Conservation (phyloP, 2,113 vertebrate species). For the Perca flavescens region DNA sequence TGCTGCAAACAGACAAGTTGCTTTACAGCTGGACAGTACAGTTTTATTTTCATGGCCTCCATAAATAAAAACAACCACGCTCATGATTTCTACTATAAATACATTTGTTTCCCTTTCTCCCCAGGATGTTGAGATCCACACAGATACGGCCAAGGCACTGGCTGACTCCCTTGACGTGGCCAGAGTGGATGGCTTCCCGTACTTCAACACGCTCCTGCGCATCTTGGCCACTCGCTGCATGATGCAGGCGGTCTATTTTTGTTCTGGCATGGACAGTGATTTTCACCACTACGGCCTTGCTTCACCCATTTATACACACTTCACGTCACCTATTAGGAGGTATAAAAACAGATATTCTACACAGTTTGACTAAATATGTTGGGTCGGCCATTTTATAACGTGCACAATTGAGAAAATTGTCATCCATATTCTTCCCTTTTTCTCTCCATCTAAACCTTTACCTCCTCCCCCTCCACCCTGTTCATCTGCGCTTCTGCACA, state of each 20-base stretch:
- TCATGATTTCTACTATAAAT: background rate
- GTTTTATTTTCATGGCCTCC: background rate
- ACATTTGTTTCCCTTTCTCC: constrained; percentile 4
- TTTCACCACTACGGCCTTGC: constrained; percentile 98
- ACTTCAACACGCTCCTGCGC: constrained; percentile 94
- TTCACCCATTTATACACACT: constrained; percentile 97
- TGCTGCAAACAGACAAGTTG: background rate
- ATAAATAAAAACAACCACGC: background rate
- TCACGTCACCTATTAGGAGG: constrained; percentile 98
- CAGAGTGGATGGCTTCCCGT: constrained; percentile 86
- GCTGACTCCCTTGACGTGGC: constrained; percentile 94
- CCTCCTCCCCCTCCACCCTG: background rate
- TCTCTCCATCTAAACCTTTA: background rate
- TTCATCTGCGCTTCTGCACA: constrained; percentile 53
- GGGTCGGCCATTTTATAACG: background rate
- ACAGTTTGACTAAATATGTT: background rate
- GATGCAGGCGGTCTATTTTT: constrained; percentile 99
- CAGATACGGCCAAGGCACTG: constrained; percentile 94
- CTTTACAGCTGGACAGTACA: background rate
- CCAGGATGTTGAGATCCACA: constrained; percentile 90
- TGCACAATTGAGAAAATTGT: background rate
- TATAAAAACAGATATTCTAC: constrained; percentile 62
- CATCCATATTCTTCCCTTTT: background rate
- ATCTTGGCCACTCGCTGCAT: constrained; percentile 97
- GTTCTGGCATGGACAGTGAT: constrained; percentile 97